Conservation (phyloP, 2,113 vertebrate genomes). For the Lipotes vexillifer region DNA sequence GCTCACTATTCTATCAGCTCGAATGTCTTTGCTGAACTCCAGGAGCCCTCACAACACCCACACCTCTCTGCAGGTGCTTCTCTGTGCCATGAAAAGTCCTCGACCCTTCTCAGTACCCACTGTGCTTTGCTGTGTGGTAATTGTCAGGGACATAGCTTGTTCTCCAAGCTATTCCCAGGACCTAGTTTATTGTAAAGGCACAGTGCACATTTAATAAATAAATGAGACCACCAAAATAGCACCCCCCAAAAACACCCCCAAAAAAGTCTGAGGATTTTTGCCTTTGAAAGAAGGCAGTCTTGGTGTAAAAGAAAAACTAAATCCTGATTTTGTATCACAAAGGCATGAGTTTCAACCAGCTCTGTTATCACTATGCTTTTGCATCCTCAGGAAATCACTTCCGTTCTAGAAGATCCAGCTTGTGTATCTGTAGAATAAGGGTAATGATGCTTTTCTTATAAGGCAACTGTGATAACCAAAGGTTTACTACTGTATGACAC, state of each 20-base stretch:
- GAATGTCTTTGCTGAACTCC: background rate
- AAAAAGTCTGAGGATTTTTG: background rate
- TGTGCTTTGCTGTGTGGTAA: fast-evolving
- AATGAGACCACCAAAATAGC: background rate
- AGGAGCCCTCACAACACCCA: background rate
- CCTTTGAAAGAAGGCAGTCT: background rate
- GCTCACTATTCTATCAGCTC: background rate
- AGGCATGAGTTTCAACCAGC: background rate
- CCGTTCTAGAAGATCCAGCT: background rate
- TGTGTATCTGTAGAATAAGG: background rate
- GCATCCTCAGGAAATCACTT: background rate
- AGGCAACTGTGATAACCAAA: background rate
- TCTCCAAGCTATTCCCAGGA: background rate
- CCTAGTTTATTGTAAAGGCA: background rate
- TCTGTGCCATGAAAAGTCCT: no score
- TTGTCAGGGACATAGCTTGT: background rate
- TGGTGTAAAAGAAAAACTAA: background rate
- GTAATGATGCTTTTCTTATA: background rate
- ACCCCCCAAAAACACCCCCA: no score
- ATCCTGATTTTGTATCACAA: background rate
- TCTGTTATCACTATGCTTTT: background rate
- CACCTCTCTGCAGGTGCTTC: fast-evolving
- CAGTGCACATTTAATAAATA: background rate
- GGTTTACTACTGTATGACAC: background rate
- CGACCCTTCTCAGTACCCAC: no score